phyloP scores from a whole-genome alignment of 1,140 invertebrate genomes.

The Homarus americanus region DNA sequence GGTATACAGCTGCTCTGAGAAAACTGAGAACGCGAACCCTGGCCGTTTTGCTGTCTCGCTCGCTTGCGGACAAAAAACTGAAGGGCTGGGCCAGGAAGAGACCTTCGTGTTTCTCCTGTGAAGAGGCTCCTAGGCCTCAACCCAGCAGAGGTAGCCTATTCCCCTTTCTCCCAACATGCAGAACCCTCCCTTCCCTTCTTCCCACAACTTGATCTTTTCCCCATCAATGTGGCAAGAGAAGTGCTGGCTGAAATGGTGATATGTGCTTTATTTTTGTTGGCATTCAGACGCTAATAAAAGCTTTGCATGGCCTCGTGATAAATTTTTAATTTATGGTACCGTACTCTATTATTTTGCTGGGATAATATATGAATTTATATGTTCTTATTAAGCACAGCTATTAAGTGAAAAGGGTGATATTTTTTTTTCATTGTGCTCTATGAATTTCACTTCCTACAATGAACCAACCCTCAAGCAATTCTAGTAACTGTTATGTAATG shows the following conservation, averaged over 20 bases:
- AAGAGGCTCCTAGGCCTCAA: slow-evolving; percentile 57
- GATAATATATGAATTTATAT: not conserved
- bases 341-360: not conserved
- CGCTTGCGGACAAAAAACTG: slow-evolving; percentile 58
- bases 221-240: not conserved
- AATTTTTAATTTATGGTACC: not conserved
- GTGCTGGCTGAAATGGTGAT: slow-evolving; percentile 1
- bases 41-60: slow-evolving; percentile 63
- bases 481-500: not conserved
- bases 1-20: slow-evolving; percentile 63
- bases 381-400: not conserved
- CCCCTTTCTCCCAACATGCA: not conserved
- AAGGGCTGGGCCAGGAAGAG: slow-evolving; percentile 64
- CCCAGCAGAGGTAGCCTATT: slow-evolving; percentile 56
- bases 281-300: slow-evolving; percentile 10
- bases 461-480: not conserved
- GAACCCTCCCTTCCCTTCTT: not conserved
- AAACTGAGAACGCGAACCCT: slow-evolving; percentile 55
- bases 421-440: not conserved
- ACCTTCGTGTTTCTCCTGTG: slow-evolving; percentile 64
- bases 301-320: slow-evolving; percentile 56
- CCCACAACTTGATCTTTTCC: not conserved
- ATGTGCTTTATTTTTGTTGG: not conserved
- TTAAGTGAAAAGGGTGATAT: not conserved
- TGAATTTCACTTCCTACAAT: not conserved